Evolutionary conservation across 2,888 invertebrate species (phyloP).

Genomic region (Meiosimyza platycephala): DNA sequence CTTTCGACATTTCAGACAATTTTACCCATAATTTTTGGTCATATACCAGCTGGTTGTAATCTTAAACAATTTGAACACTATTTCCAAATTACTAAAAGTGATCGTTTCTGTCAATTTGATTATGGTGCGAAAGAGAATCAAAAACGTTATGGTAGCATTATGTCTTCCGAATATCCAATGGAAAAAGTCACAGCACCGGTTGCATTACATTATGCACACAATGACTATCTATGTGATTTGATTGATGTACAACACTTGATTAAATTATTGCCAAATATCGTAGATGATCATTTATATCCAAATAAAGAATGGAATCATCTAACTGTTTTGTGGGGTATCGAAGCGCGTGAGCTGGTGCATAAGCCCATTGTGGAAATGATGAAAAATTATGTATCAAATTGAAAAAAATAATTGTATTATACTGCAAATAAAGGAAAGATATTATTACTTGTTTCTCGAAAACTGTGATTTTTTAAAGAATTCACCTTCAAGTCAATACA

Average conservation of each 20-base stretch:
- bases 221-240: slow-evolving; percentile 68
- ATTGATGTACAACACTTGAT: slow-evolving; percentile 54
- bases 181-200: slow-evolving; percentile 67
- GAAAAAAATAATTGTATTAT: too few relatives aligned
- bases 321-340: slow-evolving; percentile 53
- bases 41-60: slow-evolving; percentile 72
- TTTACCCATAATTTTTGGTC: slow-evolving; percentile 72
- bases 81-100: slow-evolving; percentile 65
- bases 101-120: slow-evolving; percentile 68
- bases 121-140: slow-evolving; percentile 66
- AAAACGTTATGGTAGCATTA: slow-evolving; percentile 68
- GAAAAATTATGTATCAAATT: slow-evolving; percentile 30
- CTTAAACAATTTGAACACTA: slow-evolving; percentile 70
- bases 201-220: slow-evolving; percentile 68
- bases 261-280: slow-evolving; percentile 52
- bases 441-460: too few relatives aligned
- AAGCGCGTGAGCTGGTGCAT: slow-evolving; percentile 47
- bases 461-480: too few relatives aligned
- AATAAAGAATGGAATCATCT: slow-evolving; percentile 57
- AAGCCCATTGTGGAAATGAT: slow-evolving; percentile 49
- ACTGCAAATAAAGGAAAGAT: too few relatives aligned
- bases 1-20: slow-evolving; percentile 67
- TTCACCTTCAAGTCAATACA: too few relatives aligned
- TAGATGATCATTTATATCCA: slow-evolving; percentile 43
- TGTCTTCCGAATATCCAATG: slow-evolving; percentile 68